These are phyloP conservation scores for Moxostoma hubbsi DNA, from an alignment of 2,797 vertebrate species.

Conservation along the genomic window DNA sequence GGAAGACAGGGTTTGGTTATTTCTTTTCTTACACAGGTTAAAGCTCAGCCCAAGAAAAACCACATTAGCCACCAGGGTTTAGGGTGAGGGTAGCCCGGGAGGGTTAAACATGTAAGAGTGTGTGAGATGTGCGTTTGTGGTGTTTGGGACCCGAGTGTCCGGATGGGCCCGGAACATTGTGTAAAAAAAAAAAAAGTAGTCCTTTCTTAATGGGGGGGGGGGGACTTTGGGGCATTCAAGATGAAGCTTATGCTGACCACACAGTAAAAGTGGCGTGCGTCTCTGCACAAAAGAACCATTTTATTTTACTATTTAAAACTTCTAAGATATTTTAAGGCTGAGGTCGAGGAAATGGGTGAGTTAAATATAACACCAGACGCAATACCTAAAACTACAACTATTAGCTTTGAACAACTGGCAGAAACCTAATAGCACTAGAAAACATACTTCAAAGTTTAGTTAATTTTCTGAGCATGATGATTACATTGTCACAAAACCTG, in stretches of 20 bases:
- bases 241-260: constrained; percentile 61
- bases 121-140: constrained; percentile 67
- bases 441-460: neutral
- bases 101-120: constrained; percentile 75
- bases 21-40: constrained; percentile 65
- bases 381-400: neutral
- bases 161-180: constrained; percentile 83
- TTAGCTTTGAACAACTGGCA: neutral
- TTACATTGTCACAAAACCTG: neutral
- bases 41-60: constrained; percentile 89
- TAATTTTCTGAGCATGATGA: neutral
- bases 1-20: constrained; percentile 79
- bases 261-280: constrained; percentile 47
- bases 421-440: constrained; percentile 4
- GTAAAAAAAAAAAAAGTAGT: constrained; percentile 73
- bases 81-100: constrained; percentile 77
- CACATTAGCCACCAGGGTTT: constrained; percentile 87
- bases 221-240: constrained; percentile 57
- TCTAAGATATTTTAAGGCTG: constrained; percentile 2
- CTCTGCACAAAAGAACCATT: constrained; percentile 34
- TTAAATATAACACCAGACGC: constrained; percentile 19
- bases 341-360: constrained; percentile 23
- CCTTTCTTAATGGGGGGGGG: constrained; percentile 45
- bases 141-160: constrained; percentile 86
- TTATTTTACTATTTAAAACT: constrained; percentile 34